Percentiles rank a stretch among this genome's conserved stretches.
phyloP scores from a whole-genome alignment of 1,140 invertebrate species.

The Drosophila grimshawi region DNA sequence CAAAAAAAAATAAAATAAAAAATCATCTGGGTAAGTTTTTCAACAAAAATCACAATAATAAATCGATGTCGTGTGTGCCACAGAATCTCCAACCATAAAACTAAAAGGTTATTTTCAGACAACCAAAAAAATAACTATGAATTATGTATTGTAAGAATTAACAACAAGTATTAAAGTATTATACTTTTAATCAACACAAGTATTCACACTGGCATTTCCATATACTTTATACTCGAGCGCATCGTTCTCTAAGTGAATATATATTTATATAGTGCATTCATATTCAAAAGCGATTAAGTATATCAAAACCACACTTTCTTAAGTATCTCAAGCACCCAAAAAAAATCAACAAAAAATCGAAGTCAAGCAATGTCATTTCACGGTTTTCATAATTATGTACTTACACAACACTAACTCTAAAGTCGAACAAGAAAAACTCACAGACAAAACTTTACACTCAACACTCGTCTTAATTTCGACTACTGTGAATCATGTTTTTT shows the following conservation, averaged over 20 bases:
- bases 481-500: constrained; percentile 39
- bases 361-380: constrained; percentile 39
- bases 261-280: neutral
- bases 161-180: neutral
- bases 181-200: constrained; percentile 22
- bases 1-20: constrained; percentile 3
- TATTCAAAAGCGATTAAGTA: constrained; percentile 38
- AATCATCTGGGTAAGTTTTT: constrained; percentile 52
- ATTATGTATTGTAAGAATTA: constrained; percentile 20
- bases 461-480: constrained; percentile 49
- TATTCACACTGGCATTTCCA: constrained; percentile 42
- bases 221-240: constrained; percentile 32
- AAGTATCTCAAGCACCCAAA: constrained; percentile 41
- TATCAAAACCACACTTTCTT: constrained; percentile 38
- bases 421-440: constrained; percentile 32
- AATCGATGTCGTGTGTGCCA: constrained; percentile 51
- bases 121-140: constrained; percentile 30
- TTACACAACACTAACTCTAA: constrained; percentile 31
- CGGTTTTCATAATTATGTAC: constrained; percentile 60
- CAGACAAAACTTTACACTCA: constrained; percentile 56
- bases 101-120: constrained; percentile 74
- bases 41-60: constrained; percentile 31
- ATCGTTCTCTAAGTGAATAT: constrained; percentile 54
- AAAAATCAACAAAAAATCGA: neutral
- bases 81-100: constrained; percentile 22